These are phyloP conservation scores for Aratinga solstitialis DNA, from an alignment of 2,797 vertebrate genomes.

Conservation along the genomic window DNA sequence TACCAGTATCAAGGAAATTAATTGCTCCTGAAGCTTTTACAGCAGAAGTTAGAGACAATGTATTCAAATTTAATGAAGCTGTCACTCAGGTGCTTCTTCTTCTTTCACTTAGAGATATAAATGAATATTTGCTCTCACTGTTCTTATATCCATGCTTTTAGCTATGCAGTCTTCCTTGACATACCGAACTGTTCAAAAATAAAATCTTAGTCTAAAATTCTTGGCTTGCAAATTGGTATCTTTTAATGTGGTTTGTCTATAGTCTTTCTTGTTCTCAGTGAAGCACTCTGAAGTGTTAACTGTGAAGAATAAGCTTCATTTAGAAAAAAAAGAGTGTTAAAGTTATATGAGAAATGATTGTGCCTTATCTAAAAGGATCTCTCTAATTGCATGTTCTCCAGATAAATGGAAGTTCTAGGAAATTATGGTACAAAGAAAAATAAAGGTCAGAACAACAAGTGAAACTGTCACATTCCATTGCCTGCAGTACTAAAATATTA, in stretches of 20 bases:
- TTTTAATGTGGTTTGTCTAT: not conserved
- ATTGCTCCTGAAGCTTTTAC: slow-evolving; percentile 32
- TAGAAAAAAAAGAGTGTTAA: not conserved
- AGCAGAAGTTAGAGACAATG: not conserved
- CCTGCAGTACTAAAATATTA: slow-evolving; percentile 64
- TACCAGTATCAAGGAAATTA: slow-evolving; percentile 19
- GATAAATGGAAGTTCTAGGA: slow-evolving; percentile 42
- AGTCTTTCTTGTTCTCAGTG: not conserved
- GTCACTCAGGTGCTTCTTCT: slow-evolving; percentile 13
- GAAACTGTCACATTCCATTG: slow-evolving; percentile 48
- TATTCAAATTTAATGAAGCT: slow-evolving; percentile 55
- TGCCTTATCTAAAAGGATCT: slow-evolving; percentile 28
- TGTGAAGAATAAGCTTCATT: not conserved
- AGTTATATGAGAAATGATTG: not conserved
- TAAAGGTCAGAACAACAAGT: slow-evolving; percentile 61
- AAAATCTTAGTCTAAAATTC: not conserved
- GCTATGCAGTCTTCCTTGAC: not conserved
- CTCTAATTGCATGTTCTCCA: slow-evolving; percentile 27
- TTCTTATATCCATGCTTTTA: not conserved
- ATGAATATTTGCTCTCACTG: not conserved
- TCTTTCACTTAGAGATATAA: not conserved
- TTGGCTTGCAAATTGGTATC: not conserved
- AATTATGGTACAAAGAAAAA: slow-evolving; percentile 38
- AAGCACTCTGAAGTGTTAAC: not conserved
- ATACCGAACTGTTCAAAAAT: not conserved